phyloP scores from a whole-genome alignment of 2,113 vertebrate species.

The Mionectes macconnelli region DNA sequence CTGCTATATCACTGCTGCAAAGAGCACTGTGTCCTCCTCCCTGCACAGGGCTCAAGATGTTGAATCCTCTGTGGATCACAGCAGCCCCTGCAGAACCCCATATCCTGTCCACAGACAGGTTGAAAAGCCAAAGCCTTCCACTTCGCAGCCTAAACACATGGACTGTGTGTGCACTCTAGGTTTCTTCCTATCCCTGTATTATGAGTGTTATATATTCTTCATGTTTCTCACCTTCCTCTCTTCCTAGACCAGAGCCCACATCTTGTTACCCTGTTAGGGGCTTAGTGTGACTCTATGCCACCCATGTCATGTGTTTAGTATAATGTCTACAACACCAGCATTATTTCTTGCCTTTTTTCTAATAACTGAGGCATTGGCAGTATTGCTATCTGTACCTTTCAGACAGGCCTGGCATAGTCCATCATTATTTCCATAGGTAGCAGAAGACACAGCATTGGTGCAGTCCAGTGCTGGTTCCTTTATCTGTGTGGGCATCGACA shows the following conservation, averaged over 20 bases:
- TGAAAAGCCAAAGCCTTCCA: background rate
- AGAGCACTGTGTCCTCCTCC: background rate
- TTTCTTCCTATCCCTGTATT: background rate
- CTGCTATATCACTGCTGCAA: background rate
- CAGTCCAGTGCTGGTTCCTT: background rate
- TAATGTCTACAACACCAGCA: background rate
- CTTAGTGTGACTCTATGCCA: background rate
- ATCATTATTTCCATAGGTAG: background rate
- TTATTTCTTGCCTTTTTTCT: background rate
- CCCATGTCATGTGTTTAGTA: background rate
- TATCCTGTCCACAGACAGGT: background rate
- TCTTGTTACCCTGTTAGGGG: background rate
- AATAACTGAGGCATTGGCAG: background rate
- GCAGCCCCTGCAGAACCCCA: background rate
- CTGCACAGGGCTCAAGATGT: rapidly evolving
- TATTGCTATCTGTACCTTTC: background rate
- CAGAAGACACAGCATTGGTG: background rate
- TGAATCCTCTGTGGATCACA: background rate
- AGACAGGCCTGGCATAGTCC: background rate
- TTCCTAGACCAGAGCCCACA: background rate
- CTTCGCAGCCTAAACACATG: background rate
- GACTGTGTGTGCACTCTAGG: background rate
- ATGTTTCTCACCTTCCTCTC: background rate
- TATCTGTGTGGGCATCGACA: background rate
- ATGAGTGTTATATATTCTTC: background rate